phyloP scores from a whole-genome alignment of 2,113 vertebrate species.

The Picathartes gymnocephalus region DNA sequence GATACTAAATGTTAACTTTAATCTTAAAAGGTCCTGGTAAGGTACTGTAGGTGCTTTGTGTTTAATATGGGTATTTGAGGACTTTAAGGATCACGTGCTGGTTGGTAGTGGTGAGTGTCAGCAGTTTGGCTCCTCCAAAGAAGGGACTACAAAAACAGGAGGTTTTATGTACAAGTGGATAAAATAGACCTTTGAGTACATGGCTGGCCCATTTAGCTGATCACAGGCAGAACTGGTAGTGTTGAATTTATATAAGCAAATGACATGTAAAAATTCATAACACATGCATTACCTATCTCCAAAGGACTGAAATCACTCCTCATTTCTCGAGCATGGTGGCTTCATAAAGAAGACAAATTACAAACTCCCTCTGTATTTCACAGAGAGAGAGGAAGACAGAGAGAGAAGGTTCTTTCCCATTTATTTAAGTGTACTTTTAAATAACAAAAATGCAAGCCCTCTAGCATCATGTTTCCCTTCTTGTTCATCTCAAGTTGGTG shows the following conservation, averaged over 20 bases:
- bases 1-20: background rate
- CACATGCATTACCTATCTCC: background rate
- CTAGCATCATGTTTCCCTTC: background rate
- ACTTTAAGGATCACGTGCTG: background rate
- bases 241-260: background rate
- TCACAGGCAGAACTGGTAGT: background rate
- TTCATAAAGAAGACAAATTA: background rate
- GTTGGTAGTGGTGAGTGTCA: background rate
- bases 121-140: background rate
- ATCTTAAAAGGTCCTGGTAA: background rate
- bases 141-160: background rate
- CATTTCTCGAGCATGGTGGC: background rate
- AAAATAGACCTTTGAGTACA: background rate
- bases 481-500: background rate
- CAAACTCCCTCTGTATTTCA: background rate
- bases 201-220: background rate
- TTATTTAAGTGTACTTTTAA: background rate
- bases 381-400: background rate
- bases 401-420: background rate
- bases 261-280: background rate
- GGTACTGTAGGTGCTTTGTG: background rate
- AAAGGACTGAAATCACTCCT: background rate
- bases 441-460: background rate
- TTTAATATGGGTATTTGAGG: background rate
- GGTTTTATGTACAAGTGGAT: background rate